Conservation (phyloP, 2,888 invertebrate species). For the Merodon equestris region DNA sequence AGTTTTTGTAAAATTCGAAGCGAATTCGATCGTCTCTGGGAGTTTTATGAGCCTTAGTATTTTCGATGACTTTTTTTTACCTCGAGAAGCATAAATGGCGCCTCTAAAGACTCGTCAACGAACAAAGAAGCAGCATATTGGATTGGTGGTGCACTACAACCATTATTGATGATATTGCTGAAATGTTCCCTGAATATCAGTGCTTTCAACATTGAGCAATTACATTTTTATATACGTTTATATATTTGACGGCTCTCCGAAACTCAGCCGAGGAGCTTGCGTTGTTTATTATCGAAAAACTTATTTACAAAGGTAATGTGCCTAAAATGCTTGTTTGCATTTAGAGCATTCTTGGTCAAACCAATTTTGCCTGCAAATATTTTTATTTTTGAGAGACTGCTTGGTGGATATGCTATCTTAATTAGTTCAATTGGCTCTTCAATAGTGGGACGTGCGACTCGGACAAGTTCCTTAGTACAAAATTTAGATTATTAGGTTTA, state of each 20-base stretch:
- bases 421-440: no score
- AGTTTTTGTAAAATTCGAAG: not conserved
- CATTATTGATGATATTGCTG: no score
- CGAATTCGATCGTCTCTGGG: not conserved
- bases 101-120: no score
- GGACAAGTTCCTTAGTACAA: no score
- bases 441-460: no score
- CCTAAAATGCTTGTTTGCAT: not conserved
- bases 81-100: not conserved
- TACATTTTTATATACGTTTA: not conserved
- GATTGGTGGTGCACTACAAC: no score
- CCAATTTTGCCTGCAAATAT: not conserved
- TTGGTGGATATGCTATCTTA: no score
- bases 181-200: no score
- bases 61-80: no score
- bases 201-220: not conserved
- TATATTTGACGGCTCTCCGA: not conserved
- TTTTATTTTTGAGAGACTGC: not conserved
- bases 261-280: not conserved
- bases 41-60: not conserved
- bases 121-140: no score
- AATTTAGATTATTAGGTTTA: no score
- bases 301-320: not conserved
- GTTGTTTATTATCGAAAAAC: not conserved
- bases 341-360: not conserved